phyloP scores from a whole-genome alignment of 1,140 invertebrate species.

The silkworm (Bombyx mori) region ASM3026992v2 NC_085111.1:15076501-15077000 shows the following conservation, averaged over 20 bases:
- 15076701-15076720: slow-evolving; percentile 97
- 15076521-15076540: too few species aligned
- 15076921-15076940: slow-evolving; percentile 84
- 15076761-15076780: slow-evolving; percentile 96
- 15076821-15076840: slow-evolving; percentile 98
- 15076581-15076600: too few species aligned
- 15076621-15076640: slow-evolving; percentile 48
- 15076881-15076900: slow-evolving; percentile 99
- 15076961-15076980: slow-evolving; percentile 83
- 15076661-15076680: slow-evolving; percentile 96
- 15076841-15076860: slow-evolving; percentile 91
- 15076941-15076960: slow-evolving; percentile 96
- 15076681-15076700: slow-evolving; percentile 96
- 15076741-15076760: slow-evolving; percentile 95
- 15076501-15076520: too few species aligned
- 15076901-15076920: slow-evolving; percentile 96
- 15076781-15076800: slow-evolving; percentile 98
- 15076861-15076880: slow-evolving; percentile 90
- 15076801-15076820: slow-evolving; percentile 97
- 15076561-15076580: too few species aligned
- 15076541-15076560: too few species aligned
- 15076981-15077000: neutral
- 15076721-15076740: slow-evolving; percentile 94
- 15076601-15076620: too few species aligned
- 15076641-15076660: slow-evolving; percentile 96